phyloP scores from a whole-genome alignment of 2,888 invertebrate genomes.

The Pandemis corylana region DNA sequence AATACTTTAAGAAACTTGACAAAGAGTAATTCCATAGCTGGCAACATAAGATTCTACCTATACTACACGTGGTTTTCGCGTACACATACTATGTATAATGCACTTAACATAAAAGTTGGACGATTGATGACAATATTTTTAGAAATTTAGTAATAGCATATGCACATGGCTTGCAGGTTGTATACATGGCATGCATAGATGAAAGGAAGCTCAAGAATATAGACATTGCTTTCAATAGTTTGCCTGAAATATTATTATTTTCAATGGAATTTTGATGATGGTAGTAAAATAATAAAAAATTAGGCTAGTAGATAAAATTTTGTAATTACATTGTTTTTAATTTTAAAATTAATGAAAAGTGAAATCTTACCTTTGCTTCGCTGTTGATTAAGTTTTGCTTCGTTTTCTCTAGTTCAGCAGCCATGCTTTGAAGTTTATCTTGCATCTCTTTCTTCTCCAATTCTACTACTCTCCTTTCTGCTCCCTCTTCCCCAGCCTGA shows the following conservation, averaged over 20 bases:
- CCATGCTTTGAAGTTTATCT: constrained; percentile 86
- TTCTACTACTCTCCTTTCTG: constrained; percentile 90
- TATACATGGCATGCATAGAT: constrained; percentile 30
- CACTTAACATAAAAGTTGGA: background rate
- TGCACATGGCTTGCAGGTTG: constrained; percentile 24
- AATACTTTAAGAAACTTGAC: background rate
- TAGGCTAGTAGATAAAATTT: too few species aligned
- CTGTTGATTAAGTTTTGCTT: constrained; percentile 87
- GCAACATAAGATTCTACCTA: background rate
- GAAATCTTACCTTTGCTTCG: constrained; percentile 87
- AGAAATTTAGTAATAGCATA: constrained; percentile 18
- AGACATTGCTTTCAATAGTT: constrained; percentile 25
- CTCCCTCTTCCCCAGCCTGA: constrained; percentile 93
- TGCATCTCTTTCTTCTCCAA: constrained; percentile 87
- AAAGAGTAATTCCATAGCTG: background rate
- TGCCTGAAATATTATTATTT: background rate
- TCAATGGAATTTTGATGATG: constrained; percentile 16
- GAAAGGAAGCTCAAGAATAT: constrained; percentile 26
- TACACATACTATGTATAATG: background rate
- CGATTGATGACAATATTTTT: constrained; percentile 2
- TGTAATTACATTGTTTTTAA: too few species aligned
- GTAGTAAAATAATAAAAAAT: background rate
- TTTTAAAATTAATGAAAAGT: background rate
- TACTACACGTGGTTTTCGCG: background rate
- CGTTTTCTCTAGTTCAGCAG: constrained; percentile 87